These are phyloP conservation scores for Sarotherodon lohbergeri DNA, from an alignment of 2,113 vertebrate genomes.

Conservation along the genomic window DNA sequence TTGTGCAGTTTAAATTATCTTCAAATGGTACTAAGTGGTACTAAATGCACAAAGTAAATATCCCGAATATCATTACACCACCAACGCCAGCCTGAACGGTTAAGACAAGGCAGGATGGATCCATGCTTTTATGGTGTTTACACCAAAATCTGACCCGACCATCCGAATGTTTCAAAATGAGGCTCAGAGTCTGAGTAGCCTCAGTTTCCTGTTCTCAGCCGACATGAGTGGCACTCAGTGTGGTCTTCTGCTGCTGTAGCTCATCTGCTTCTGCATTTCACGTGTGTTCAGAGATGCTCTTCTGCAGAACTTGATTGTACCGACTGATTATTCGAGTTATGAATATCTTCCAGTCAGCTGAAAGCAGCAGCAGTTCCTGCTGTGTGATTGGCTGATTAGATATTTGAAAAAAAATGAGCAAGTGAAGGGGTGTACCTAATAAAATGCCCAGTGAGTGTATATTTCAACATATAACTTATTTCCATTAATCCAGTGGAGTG, in stretches of 20 bases:
- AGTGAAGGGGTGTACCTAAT: background rate
- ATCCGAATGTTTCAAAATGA: background rate
- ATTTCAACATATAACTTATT: background rate
- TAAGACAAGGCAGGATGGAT: background rate
- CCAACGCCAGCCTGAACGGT: background rate
- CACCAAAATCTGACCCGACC: background rate
- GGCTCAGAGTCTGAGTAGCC: background rate
- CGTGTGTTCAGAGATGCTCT: background rate
- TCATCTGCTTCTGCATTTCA: background rate
- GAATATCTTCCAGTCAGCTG: background rate
- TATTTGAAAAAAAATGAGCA: background rate
- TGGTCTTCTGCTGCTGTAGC: background rate
- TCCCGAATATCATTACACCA: background rate
- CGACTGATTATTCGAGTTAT: background rate
- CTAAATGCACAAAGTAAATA: background rate
- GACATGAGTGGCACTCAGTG: background rate
- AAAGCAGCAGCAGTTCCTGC: background rate
- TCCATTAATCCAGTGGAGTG: background rate
- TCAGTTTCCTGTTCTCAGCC: background rate
- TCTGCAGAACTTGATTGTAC: background rate
- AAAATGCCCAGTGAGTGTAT: background rate
- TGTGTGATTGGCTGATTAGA: background rate
- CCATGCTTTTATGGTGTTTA: background rate
- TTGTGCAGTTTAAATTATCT: background rate
- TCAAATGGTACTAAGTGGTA: background rate